A percentile compares a stretch with the other conserved stretches of the same genome.
phyloP scores from a whole-genome alignment of 2,888 invertebrate genomes.

The Acanthosepion esculentum region DNA sequence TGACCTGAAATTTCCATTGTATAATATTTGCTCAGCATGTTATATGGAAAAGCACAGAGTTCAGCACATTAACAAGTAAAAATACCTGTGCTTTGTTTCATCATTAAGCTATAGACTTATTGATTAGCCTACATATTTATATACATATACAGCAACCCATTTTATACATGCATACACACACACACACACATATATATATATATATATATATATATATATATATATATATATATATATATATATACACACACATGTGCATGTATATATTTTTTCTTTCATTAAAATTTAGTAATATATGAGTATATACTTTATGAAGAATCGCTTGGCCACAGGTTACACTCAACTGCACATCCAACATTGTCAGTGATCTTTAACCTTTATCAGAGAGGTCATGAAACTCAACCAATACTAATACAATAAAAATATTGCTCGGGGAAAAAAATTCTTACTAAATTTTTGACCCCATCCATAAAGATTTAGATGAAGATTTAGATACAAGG shows the following conservation, averaged over 20 bases:
- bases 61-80: too few relatives aligned
- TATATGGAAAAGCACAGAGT: too few relatives aligned
- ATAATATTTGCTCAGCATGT: too few relatives aligned
- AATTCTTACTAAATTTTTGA: not conserved
- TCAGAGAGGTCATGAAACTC: not conserved
- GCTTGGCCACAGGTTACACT: not conserved
- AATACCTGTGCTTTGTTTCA: too few relatives aligned
- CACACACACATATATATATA: not conserved
- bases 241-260: not conserved
- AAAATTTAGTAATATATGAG: not conserved
- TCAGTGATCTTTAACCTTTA: not conserved
- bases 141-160: not conserved
- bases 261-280: not conserved
- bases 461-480: not conserved
- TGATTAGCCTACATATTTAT: not conserved
- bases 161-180: not conserved
- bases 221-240: too few relatives aligned
- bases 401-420: not conserved
- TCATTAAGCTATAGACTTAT: not conserved
- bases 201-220: slow-evolving; percentile 41
- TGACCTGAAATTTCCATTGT: too few relatives aligned
- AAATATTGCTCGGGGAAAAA: not conserved
- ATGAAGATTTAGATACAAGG: not conserved
- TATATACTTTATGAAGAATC: not conserved
- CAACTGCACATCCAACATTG: not conserved